These are phyloP conservation scores for Rhinoraja longicauda DNA, from an alignment of 2,797 vertebrate genomes.

Conservation along the genomic window DNA sequence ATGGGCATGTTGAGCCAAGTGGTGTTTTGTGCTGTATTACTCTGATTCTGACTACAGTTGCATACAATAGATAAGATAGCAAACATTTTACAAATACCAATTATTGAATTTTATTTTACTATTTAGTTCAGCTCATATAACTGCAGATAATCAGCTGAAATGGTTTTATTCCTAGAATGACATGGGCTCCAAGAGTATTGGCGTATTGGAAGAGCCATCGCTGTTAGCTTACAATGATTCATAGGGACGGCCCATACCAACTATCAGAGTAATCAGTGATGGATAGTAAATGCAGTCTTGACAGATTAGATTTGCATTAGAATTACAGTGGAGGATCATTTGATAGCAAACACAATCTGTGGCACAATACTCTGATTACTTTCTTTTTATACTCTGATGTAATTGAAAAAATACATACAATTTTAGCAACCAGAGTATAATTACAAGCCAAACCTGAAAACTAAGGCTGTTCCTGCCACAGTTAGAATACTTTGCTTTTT, in stretches of 20 bases:
- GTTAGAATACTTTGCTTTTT: background rate
- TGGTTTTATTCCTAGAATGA: background rate
- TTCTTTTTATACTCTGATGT: background rate
- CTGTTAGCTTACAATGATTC: background rate
- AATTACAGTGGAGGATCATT: background rate
- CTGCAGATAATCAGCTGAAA: background rate
- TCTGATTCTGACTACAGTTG: background rate
- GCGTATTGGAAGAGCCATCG: background rate
- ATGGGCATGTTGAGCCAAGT: too few species aligned
- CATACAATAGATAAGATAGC: background rate
- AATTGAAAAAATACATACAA: background rate
- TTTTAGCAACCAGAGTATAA: background rate
- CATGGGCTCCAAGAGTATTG: background rate
- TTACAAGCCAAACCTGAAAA: background rate
- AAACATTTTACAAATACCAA: background rate
- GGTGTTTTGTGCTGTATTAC: too few species aligned
- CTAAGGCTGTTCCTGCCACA: background rate
- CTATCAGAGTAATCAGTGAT: background rate
- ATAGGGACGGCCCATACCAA: background rate
- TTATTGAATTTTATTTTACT: background rate
- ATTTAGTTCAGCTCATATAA: background rate
- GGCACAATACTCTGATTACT: background rate
- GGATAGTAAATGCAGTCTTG: background rate
- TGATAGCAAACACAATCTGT: background rate
- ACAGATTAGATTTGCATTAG: background rate